phyloP scores from a whole-genome alignment of 2,888 invertebrate genomes.

The Hypomecis punctinalis region DNA sequence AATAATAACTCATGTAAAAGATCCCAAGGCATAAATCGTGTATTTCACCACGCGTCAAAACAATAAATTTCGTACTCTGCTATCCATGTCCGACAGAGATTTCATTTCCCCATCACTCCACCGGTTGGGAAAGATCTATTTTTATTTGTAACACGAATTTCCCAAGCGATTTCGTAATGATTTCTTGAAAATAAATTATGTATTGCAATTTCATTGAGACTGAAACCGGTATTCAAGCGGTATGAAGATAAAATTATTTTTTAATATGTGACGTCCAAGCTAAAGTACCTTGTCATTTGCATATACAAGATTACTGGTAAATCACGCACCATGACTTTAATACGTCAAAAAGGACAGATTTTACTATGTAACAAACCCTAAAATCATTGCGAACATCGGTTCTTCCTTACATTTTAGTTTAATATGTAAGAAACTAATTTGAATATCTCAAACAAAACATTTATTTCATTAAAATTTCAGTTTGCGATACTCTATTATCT shows the following conservation, averaged over 20 bases:
- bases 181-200: constrained; percentile 40
- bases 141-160: constrained; percentile 38
- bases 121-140: constrained; percentile 34
- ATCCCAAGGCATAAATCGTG: constrained; percentile 3
- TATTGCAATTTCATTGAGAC: constrained; percentile 18
- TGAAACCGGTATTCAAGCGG: constrained; percentile 20
- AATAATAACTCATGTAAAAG: not conserved
- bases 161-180: constrained; percentile 38
- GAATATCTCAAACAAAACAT: no score
- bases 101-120: constrained; percentile 35
- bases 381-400: no score
- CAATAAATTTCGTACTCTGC: constrained; percentile 30
- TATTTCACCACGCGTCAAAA: constrained; percentile 14
- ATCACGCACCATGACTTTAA: no score
- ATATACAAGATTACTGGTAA: no score
- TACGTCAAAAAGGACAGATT: no score
- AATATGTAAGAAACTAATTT: no score
- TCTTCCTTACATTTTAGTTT: no score
- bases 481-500: no score
- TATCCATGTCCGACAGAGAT: constrained; percentile 26
- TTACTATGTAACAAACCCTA: no score
- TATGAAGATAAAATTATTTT: not conserved
- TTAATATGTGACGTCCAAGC: not conserved
- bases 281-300: no score
- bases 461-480: no score